These are phyloP conservation scores for Temnothorax longispinosus DNA, from an alignment of 1,140 invertebrate genomes.

Conservation along the genomic window DNA sequence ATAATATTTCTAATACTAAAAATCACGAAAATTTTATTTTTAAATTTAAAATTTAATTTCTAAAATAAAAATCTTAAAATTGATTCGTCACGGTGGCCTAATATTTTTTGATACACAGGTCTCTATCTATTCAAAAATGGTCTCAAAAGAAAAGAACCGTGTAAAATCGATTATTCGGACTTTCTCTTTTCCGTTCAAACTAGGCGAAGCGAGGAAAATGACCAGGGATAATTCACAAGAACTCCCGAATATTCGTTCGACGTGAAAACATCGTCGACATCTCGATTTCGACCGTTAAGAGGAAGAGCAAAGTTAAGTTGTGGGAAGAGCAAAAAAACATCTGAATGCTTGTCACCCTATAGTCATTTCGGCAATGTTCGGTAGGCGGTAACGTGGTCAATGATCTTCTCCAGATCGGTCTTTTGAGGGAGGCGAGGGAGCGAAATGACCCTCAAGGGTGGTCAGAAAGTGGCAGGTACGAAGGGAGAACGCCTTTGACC, in stretches of 20 bases:
- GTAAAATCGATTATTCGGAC: background rate
- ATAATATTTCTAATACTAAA: background rate
- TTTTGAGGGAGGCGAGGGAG: background rate
- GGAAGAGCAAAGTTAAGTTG: background rate
- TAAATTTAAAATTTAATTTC: background rate
- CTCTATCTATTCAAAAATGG: background rate
- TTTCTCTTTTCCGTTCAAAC: background rate
- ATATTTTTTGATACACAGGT: background rate
- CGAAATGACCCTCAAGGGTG: background rate
- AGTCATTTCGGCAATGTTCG: background rate
- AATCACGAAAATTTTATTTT: background rate
- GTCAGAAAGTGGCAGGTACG: background rate
- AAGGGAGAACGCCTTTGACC: background rate
- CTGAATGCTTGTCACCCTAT: background rate
- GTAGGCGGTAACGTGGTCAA: conserved; percentile 26
- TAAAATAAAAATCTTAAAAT: background rate
- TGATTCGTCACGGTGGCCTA: background rate
- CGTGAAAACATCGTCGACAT: background rate
- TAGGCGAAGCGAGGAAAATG: background rate
- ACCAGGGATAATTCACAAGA: background rate
- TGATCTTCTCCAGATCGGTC: background rate
- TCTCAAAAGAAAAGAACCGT: background rate
- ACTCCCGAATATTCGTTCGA: background rate
- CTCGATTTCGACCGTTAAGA: background rate
- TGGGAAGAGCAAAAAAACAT: background rate